Evolutionary conservation across 2,888 invertebrate species (phyloP), one percentile per base, ranked within the genome.

Genomic region (Standfussiana lucernea): DNA sequence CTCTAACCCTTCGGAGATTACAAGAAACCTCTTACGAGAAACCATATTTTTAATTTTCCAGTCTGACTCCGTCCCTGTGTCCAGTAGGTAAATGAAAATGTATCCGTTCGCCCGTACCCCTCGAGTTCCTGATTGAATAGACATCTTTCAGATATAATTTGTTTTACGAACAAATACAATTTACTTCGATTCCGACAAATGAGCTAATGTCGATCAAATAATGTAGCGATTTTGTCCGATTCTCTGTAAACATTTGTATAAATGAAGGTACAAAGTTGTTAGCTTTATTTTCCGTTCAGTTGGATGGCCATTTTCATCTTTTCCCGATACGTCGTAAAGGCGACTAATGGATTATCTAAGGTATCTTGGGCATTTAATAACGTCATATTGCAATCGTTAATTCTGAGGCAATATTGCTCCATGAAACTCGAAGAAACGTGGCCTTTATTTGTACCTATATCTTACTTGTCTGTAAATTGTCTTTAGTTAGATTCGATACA

Each of bases 141-240:
- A 77, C 81, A 75, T 75, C 59, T 81, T 85, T 80, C 45, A 82
- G 68, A 79, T 75, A 85, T 79, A 69, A 83, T 86, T 84, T 76
- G 75, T 73, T 84, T 81, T 72, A 74, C 61, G 75, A 69, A 74
- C 82, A 84, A 85, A 87, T 79, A 84, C 74, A 84, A 84, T 79
- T 87, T 83, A 47, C 67, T 82, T 65, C 75, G 35, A 78, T 66
- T 61, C 28, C 67, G 53, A 71, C 56, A 73, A 80, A 86, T 72
- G 71, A 67, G 45, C 77, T 78, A 82, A 84, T 71, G 40, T 75
- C 47, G 75, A 71, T 80, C 72, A 73, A 80, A 83, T 81, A 77
- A 62, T 42, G 42, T 62, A 66, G 64, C 75, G 40, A 75, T 74
- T 75, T 64, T 64, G n/a, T 66, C 59, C 47, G 47, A 50, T 72